Evolutionary conservation across 2,113 vertebrate genomes (phyloP), one percentile per base, ranked within the genome.

Genomic region (Motacilla tschutschensis): DNA sequence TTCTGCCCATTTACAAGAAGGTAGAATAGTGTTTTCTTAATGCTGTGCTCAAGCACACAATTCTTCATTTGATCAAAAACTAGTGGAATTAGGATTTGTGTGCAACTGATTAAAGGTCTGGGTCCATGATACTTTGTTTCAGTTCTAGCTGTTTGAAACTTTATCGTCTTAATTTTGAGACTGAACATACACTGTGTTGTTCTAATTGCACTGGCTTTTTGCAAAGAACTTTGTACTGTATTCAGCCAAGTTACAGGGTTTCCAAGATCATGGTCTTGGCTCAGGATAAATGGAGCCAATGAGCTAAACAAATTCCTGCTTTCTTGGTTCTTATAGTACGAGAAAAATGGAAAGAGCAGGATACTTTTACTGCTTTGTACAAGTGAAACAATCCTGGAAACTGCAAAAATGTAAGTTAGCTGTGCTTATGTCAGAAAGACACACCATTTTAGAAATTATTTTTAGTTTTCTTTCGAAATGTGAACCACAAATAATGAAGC

Each of bases 291-390:
- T 92, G 69, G 92, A 92, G 92, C 84, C 90, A 95, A 93, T 92
- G 90, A 95, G 79, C 83, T 95, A 96, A 91, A 91, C 70, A 95
- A 93, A 89, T 91, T 91, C 93, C 81, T 94, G 79, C 77, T 91
- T 88, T 94, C 90, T 93, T 90, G 84, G 87, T 90, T 94, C 88
- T 87, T 94, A 81, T 83, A 85, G 85, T 93, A 92, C 7, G 0
- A 92, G 82, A 93, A 90, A 87, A 96, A 88, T 79, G 73, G 90
- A 87, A 89, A 87, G 76, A 90, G 58, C 79, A 58, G 88, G 79
- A 90, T 90, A 77, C 48, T 87, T 91, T 64, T 71, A 66, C 55
- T 86, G 57, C 83, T 95, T 92, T 88, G 80, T 74, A 63, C 67
- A n/a, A 83, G 58, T 59, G 85, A 92, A 90, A 85, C 71, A 92